Evolutionary conservation across 2,113 vertebrate species (phyloP).

Genomic region (Pelmatolapia mariae): DNA sequence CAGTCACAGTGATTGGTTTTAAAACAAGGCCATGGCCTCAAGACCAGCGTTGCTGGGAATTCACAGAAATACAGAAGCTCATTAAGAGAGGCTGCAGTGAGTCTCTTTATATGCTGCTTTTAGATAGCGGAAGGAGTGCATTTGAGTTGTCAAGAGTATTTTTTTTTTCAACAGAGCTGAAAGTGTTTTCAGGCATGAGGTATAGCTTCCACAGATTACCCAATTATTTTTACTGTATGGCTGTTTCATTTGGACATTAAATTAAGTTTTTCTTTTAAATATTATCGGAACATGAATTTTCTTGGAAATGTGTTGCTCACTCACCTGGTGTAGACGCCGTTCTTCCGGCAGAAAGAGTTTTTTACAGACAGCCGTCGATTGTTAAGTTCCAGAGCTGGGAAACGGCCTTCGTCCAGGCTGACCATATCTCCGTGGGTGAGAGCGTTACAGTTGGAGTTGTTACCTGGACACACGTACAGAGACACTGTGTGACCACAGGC

Average conservation of each 20-base stretch:
- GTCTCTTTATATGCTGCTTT: background rate
- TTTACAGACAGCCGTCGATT: constrained; percentile 93
- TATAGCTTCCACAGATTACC: background rate
- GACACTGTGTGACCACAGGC: constrained; percentile 66
- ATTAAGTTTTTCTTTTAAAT: background rate
- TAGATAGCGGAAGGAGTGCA: background rate
- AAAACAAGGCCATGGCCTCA: background rate
- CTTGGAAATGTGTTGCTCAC: background rate
- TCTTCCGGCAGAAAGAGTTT: constrained; percentile 96
- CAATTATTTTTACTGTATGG: background rate
- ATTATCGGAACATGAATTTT: background rate
- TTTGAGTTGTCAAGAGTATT: background rate
- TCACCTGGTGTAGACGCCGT: constrained; percentile 94
- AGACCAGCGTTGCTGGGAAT: background rate
- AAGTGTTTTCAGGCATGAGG: background rate
- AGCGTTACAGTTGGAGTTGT: constrained; percentile 81
- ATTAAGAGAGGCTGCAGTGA: background rate
- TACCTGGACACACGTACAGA: constrained; percentile 73
- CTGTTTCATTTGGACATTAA: background rate
- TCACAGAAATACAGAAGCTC: background rate
- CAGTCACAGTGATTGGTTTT: constrained; percentile 17
- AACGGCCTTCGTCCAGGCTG: constrained; percentile 91
- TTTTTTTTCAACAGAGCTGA: background rate
- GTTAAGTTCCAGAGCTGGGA: constrained; percentile 93
- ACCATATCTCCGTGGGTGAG: constrained; percentile 94